A percentile compares a stretch with the other conserved stretches of the same genome.
These are phyloP conservation scores for Melanotaenia trifasciata DNA, from an alignment of 2,797 vertebrate species.

Conservation along the genomic window DNA sequence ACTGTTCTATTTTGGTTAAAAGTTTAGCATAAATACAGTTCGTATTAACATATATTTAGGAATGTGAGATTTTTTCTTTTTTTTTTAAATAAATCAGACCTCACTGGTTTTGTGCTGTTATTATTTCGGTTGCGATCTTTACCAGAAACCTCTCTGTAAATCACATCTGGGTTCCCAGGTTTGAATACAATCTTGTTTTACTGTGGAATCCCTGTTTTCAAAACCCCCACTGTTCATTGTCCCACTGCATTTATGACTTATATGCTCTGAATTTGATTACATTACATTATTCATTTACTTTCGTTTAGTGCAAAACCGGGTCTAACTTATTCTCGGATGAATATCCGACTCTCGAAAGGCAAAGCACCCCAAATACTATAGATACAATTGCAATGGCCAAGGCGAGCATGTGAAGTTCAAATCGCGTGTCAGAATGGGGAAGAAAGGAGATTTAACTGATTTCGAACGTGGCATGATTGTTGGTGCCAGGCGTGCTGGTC, in stretches of 20 bases:
- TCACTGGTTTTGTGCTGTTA: too few relatives aligned
- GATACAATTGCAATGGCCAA: slow-evolving; percentile 24
- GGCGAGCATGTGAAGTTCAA: neutral
- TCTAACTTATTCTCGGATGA: slow-evolving; percentile 75
- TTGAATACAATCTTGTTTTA: neutral
- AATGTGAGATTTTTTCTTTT: neutral
- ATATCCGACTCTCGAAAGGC: slow-evolving; percentile 4
- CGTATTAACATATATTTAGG: rapidly evolving
- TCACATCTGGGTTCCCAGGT: too few relatives aligned
- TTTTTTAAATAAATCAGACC: too few relatives aligned
- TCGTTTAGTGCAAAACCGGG: neutral
- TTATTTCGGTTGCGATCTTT: too few relatives aligned
- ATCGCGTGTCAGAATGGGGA: neutral
- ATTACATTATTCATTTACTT: neutral
- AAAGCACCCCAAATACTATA: slow-evolving; percentile 57
- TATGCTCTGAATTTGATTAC: rapidly evolving
- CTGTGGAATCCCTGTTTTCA: neutral
- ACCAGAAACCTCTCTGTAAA: too few relatives aligned
- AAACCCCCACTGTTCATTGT: rapidly evolving
- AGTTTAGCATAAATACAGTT: neutral
- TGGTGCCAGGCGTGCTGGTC: neutral
- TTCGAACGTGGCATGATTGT: neutral
- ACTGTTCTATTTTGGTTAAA: slow-evolving; percentile 34
- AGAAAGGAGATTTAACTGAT: neutral
- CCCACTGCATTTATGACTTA: too few relatives aligned